Evolutionary conservation across 2,113 vertebrate species (phyloP), one percentile per base, ranked within the genome.

Genomic region (Bubo blakistoni): DNA sequence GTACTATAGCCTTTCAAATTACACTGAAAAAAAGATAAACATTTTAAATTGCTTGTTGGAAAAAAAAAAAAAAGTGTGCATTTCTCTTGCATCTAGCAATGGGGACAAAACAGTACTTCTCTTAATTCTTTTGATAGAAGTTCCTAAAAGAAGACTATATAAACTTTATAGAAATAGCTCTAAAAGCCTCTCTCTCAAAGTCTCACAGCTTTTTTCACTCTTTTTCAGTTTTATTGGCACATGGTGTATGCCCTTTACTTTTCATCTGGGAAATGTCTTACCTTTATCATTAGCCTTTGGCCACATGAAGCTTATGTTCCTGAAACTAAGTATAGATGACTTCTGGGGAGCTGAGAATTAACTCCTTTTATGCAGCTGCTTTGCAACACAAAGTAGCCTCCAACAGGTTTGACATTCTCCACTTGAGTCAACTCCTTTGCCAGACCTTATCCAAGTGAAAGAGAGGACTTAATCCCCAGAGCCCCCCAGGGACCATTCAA

Each of bases 351-450:
- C 57, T 76, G 86, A 81, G 73, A 93, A 92, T 88, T 86, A 95
- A 66, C n/a, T 81, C 65, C 25, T 90, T 86, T 93, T 65, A 71
- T 84, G 40, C 90, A 63, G 58, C 76, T 91, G 52, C 63, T 96
- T 96, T 97, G 49, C 76, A 97, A 84, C 47, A 90, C 82, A 96
- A 95, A 92, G 76, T 76, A 81, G 71, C 44, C 44, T 93, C 88
- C 52, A 83, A 40, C 72, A 81, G 62, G 66, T 94, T 55, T 96
- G 93, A 78, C 82, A 96, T 74, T 92, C 83, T 91, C 76, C 44
- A 17, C 80, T 81, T 77, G 57, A 93, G 61, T 32, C 76, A 59
- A 46, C 38, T 81, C 18, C 36, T 95, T 92, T 93, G 72, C 72
- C 58, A 94, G 61, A 52, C 69, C 26, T 95, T 59, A 76, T 57